These are phyloP conservation scores for Pampusana beccarii DNA, from an alignment of 2,113 vertebrate species.

Conservation along the genomic window DNA sequence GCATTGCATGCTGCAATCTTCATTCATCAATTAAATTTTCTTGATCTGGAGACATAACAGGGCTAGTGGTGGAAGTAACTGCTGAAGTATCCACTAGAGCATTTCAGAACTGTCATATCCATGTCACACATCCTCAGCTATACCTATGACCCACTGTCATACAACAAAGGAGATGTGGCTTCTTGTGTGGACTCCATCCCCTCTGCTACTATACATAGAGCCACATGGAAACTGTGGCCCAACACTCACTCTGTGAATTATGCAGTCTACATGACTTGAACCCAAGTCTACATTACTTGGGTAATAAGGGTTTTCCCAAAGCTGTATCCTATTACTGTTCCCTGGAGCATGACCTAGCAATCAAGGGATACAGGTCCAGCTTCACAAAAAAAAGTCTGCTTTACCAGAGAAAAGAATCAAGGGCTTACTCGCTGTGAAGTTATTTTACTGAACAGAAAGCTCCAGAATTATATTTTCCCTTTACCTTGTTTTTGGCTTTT, in stretches of 20 bases:
- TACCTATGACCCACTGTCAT: neutral
- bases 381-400: neutral
- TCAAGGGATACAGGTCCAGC: neutral
- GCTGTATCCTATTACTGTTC: neutral
- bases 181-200: neutral
- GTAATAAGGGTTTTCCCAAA: neutral
- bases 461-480: neutral
- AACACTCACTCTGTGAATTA: neutral
- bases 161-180: neutral
- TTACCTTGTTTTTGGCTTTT: neutral
- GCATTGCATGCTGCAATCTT: neutral
- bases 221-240: neutral
- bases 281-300: neutral
- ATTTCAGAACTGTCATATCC: neutral
- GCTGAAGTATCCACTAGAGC: neutral
- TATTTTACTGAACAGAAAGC: neutral
- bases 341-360: neutral
- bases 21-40: neutral
- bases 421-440: neutral
- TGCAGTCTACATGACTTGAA: neutral
- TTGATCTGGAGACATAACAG: neutral
- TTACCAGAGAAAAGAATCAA: neutral
- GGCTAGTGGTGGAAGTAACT: neutral
- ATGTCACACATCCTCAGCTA: neutral
- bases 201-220: neutral